phyloP scores from a whole-genome alignment of 2,113 vertebrate species.

The Fregata magnificens region DNA sequence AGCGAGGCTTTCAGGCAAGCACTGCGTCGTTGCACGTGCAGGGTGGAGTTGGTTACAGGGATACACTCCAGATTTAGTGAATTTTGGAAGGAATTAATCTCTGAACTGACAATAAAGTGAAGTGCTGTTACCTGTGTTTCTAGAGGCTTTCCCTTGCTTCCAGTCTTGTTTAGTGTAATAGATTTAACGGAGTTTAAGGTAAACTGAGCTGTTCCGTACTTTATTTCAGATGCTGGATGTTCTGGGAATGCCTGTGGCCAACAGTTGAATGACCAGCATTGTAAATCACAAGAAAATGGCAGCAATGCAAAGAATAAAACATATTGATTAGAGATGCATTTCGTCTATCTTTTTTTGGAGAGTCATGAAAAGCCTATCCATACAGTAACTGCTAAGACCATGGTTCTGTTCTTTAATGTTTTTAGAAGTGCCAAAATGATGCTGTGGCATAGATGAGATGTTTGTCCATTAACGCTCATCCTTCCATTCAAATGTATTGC shows the following conservation, averaged over 20 bases:
- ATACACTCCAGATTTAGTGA: background rate
- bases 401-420: background rate
- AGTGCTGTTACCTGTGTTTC: background rate
- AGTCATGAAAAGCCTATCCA: background rate
- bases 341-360: background rate
- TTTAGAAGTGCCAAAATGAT: background rate
- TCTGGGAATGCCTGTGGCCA: background rate
- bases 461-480: background rate
- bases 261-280: background rate
- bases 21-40: rapidly evolving
- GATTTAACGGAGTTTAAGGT: background rate
- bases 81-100: background rate
- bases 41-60: background rate
- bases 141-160: background rate
- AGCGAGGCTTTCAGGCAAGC: background rate
- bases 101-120: background rate
- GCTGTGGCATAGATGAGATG: background rate
- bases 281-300: background rate
- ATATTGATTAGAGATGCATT: background rate
- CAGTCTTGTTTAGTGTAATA: background rate
- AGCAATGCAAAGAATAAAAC: background rate
- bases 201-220: background rate
- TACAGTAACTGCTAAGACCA: background rate
- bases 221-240: background rate
- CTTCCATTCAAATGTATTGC: background rate